Percentiles rank a stretch among this genome's conserved stretches.
These are phyloP conservation scores for Opisthocomus hoazin DNA, from an alignment of 2,113 vertebrate genomes.

Conservation along the genomic window DNA sequence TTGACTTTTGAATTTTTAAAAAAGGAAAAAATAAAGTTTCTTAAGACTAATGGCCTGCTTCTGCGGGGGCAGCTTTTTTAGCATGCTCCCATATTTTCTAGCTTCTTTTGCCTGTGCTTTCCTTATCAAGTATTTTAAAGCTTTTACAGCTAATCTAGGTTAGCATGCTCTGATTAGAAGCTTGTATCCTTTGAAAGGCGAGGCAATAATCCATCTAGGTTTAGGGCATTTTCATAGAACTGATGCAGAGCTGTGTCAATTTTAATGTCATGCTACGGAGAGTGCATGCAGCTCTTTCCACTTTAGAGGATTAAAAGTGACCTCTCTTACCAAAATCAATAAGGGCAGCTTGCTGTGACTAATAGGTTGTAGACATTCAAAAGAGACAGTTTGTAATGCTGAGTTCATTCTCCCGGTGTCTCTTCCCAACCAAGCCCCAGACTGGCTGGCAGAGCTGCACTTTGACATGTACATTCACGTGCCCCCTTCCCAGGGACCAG, in stretches of 20 bases:
- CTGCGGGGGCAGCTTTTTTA: slow-evolving; percentile 42
- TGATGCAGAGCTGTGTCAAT: slow-evolving; percentile 38
- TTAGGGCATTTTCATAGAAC: slow-evolving; percentile 43
- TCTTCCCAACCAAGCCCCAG: background rate
- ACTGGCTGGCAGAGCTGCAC: slow-evolving; percentile 34
- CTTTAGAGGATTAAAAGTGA: slow-evolving; percentile 62
- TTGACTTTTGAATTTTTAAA: slow-evolving; percentile 49
- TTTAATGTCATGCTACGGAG: slow-evolving; percentile 56
- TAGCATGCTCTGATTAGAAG: slow-evolving; percentile 1
- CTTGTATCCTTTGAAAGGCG: slow-evolving; percentile 24
- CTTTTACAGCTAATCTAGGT: slow-evolving; percentile 50
- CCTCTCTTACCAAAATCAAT: slow-evolving; percentile 45
- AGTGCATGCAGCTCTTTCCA: slow-evolving; percentile 42
- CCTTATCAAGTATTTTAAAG: slow-evolving; percentile 44
- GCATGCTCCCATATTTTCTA: slow-evolving; percentile 44
- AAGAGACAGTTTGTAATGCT: slow-evolving; percentile 1
- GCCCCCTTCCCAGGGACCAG: background rate
- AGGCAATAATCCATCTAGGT: slow-evolving; percentile 53
- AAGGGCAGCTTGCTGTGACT: slow-evolving; percentile 62
- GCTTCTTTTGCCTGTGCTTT: slow-evolving; percentile 39
- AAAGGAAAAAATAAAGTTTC: slow-evolving; percentile 49
- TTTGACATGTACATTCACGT: slow-evolving; percentile 32
- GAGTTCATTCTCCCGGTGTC: slow-evolving; percentile 9
- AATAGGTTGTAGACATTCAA: slow-evolving; percentile 57
- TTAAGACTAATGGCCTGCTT: slow-evolving; percentile 47